These are phyloP conservation scores for Pangasius macronema DNA, from an alignment of 2,797 vertebrate genomes.

Conservation along the genomic window DNA sequence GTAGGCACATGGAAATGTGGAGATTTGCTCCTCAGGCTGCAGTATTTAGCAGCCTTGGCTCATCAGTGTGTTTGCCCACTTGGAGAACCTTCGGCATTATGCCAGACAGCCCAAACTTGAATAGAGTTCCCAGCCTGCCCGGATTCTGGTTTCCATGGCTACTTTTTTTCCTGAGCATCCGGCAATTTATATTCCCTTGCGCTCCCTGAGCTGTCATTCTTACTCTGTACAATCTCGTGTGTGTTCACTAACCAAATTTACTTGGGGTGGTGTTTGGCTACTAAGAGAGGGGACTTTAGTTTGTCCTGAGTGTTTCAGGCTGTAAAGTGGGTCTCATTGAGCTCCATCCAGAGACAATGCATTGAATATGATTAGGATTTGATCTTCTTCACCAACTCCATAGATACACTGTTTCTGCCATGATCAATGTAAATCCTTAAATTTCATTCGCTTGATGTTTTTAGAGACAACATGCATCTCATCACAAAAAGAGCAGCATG, in stretches of 20 bases:
- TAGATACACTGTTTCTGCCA: background rate
- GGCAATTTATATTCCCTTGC: conserved; percentile 55
- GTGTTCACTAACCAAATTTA: conserved; percentile 40
- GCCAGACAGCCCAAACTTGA: conserved; percentile 52
- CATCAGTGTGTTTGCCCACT: conserved; percentile 47
- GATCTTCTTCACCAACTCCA: background rate
- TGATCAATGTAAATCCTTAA: background rate
- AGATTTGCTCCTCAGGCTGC: conserved; percentile 28
- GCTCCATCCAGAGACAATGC: background rate
- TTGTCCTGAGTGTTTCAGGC: background rate
- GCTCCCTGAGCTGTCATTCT: conserved; percentile 28
- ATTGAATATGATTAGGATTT: conserved; percentile 10
- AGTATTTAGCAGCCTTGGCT: conserved; percentile 38
- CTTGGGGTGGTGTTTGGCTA: conserved; percentile 5
- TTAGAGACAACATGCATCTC: background rate
- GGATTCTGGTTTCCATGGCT: conserved; percentile 58
- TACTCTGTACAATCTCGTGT: conserved; percentile 39
- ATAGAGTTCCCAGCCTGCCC: conserved; percentile 57
- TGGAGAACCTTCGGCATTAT: conserved; percentile 37
- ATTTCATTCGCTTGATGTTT: background rate
- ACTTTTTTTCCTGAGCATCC: conserved; percentile 50
- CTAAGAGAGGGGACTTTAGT: background rate
- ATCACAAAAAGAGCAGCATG: background rate
- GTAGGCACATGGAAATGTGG: background rate
- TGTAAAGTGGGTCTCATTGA: background rate